Percentiles rank a stretch among this genome's conserved stretches.
Evolutionary conservation across 2,113 vertebrate genomes (phyloP).

Genomic region (Cinclus mexicanus): DNA sequence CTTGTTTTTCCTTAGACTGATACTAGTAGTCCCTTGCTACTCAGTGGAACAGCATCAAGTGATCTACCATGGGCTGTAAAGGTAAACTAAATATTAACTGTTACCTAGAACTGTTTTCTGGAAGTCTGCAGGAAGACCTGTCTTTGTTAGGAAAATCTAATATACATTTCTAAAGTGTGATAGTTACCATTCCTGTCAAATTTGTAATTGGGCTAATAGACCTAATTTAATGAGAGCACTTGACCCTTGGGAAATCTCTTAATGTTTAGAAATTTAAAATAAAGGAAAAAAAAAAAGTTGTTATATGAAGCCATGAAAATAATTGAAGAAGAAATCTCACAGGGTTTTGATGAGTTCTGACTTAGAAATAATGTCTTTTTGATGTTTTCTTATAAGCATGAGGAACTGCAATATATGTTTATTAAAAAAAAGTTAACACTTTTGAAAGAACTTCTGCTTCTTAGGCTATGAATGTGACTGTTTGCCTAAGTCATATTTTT

Average conservation of each 20-base stretch:
- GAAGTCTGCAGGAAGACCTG: not conserved
- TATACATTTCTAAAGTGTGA: not conserved
- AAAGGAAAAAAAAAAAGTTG: not conserved
- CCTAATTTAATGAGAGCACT: not conserved
- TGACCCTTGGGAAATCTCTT: not conserved
- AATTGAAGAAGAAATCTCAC: not conserved
- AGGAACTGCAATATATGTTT: not conserved
- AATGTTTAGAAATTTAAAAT: not conserved
- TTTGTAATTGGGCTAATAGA: not conserved
- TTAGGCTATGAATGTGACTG: not conserved
- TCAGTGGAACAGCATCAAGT: slow-evolving; percentile 70
- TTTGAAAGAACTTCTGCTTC: not conserved
- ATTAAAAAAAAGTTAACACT: not conserved
- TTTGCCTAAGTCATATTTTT: not conserved
- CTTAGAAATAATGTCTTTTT: not conserved
- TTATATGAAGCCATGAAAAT: not conserved
- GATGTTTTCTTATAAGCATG: not conserved
- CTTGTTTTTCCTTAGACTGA: slow-evolving; percentile 79
- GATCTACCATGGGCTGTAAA: slow-evolving; percentile 93
- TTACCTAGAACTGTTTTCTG: not conserved
- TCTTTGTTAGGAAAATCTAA: not conserved
- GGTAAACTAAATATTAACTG: slow-evolving; percentile 70
- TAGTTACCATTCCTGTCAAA: not conserved
- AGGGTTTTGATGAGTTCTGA: not conserved
- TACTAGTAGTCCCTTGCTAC: slow-evolving; percentile 84